Evolutionary conservation across 2,113 vertebrate species (phyloP).

Genomic region (Paedocypris sp.): DNA sequence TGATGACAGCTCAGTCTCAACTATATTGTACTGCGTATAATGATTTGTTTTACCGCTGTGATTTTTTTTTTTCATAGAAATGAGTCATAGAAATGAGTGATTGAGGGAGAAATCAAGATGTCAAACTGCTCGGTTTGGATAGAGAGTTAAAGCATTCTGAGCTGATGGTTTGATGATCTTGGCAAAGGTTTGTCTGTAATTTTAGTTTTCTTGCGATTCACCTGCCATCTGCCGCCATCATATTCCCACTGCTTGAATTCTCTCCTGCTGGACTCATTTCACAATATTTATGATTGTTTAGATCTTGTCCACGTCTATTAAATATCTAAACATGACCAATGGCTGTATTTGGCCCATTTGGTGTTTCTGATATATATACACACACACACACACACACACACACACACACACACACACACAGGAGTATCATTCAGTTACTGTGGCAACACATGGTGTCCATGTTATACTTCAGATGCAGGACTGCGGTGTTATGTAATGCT

Average conservation of each 20-base stretch:
- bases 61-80: no score
- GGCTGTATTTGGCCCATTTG: no score
- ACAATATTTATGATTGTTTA: not conserved
- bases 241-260: not conserved
- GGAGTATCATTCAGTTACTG: constrained; percentile 23
- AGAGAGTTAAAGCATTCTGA: no score
- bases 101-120: no score
- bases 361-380: no score
- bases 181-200: not conserved
- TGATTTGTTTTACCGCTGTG: no score
- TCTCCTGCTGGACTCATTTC: not conserved
- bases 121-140: no score
- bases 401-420: no score
- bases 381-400: no score
- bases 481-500: constrained; percentile 35
- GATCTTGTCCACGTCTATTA: not conserved
- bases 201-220: not conserved
- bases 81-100: no score
- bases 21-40: no score
- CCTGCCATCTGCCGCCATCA: not conserved
- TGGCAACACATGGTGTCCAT: constrained; percentile 26
- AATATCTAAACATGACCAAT: constrained; percentile 5
- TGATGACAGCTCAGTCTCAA: no score
- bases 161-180: not conserved
- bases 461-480: constrained; percentile 24